Evolutionary conservation across 2,797 vertebrate genomes (phyloP), one percentile per base, ranked within the genome.

Genomic region (Pogoniulus pusillus): DNA sequence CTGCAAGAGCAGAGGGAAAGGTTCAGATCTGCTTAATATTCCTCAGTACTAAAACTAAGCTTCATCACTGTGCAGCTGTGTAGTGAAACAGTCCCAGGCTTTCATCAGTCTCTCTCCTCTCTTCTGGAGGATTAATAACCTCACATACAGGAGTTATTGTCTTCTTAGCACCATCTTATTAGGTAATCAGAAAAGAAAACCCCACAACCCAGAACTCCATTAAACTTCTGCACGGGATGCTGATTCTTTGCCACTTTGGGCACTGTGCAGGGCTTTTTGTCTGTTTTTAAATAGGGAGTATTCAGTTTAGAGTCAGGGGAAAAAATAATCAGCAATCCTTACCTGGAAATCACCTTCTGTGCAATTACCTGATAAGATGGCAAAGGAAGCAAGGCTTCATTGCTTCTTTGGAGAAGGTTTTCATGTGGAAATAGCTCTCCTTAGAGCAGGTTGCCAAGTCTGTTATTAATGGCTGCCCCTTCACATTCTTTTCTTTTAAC

Each of bases 1-100:
- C 92, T 29, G 62, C 45, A 82, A 79, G 90, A 90, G 41, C 16
- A 35, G 59, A 88, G 60, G 37, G n/a, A 82, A 80, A 76, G 51
- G 37, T 82, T 96, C 72, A 59, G 47, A 62, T 93, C 79, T 93
- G 41, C 93, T 88, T 90, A 82, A 79, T 92, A 91, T 57, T 94
- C 80, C 94, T 93, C 47, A 89, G 91, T 88, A 93, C 82, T 64
- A 91, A 97, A 65, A 45, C 43, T 45, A 45, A 45, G 17, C 43
- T 92, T 80, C 62, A 72, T 55, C 75, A 70, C 70, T 30, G 7
- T 49, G 89, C 53, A 85, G 41, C 53, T 79, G 72, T 59, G 47
- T 89, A 58, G 75, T 90, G 85, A 95, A 96, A 72, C 26, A 90
- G 39, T 58, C 82, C 80, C 82, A 77, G 73, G 30, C 15, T 94